phyloP scores from a whole-genome alignment of 2,113 vertebrate genomes.

The Sisor rabdophorus region DNA sequence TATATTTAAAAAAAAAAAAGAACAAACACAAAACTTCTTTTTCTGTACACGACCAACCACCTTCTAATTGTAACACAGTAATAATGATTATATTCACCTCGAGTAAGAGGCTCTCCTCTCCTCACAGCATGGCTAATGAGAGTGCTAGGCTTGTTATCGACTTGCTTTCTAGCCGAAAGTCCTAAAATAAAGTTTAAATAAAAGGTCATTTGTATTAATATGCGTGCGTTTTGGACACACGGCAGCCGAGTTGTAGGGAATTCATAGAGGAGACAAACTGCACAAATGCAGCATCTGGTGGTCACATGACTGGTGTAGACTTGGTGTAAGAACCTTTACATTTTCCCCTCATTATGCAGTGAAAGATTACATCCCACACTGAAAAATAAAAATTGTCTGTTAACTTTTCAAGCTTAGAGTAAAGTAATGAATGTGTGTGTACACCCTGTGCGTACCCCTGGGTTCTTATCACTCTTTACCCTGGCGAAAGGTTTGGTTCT shows the following conservation, averaged over 20 bases:
- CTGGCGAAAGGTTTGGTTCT: too few relatives aligned
- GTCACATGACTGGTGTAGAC: too few relatives aligned
- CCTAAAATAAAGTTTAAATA: background rate
- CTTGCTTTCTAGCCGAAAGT: background rate
- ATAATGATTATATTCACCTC: background rate
- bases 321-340: too few relatives aligned
- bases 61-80: too few relatives aligned
- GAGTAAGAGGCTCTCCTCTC: constrained; percentile 4
- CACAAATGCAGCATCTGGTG: too few relatives aligned
- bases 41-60: background rate
- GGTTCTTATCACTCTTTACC: too few relatives aligned
- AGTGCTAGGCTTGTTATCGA: background rate
- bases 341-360: too few relatives aligned
- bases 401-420: too few relatives aligned
- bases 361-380: too few relatives aligned
- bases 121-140: background rate
- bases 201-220: background rate
- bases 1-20: background rate
- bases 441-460: too few relatives aligned
- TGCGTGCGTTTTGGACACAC: background rate
- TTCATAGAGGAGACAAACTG: background rate
- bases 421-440: too few relatives aligned
- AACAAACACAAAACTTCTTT: background rate
- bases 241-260: background rate
- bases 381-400: too few relatives aligned